Base-by-base conservation (phyloP, 2,797 vertebrate species). In the Capromys pilorides region DNA sequence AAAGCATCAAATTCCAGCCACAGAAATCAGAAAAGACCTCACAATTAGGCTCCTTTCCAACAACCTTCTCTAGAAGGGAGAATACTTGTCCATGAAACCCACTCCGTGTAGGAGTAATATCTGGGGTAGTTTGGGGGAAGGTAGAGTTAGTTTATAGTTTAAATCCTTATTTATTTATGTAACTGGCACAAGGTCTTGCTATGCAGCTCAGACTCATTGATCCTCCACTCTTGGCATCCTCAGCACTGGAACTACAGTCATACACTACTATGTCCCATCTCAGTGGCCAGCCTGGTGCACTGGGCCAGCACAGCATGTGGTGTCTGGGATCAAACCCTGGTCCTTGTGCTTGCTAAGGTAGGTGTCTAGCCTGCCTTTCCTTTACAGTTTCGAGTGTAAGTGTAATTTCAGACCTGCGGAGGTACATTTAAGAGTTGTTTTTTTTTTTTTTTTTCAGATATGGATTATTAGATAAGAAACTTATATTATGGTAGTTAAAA, bases 11-110 rank as follows among this genome's bases (percentile, higher is more conserved):
- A 88, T 49, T 67, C 54, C 88, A 95, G 79, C 86, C 82, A 93
- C 91, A 92, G 78, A 96, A 97, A 93, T 82, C 93, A 78, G 95
- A 92, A 51, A 94, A 95, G 82, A 80, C 54, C 82, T 81, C 33
- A 88, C 91, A 87, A 88, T 36, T 12, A 13, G 36, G 94, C 67
- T 73, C 28, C 36, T 85, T 57, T 54, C 87, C 51, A 94, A 83
- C 64, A 59, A 86, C 9, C 49, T 88, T 93, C 91, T 95, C 90
- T 84, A 75, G 69, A 28, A 90, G 39, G 33, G 93, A 93, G 12
- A 33, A 67, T 22, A 57, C 13, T 93, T 95, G 95, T 71, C 85
- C 95, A 82, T 54, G 89, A 96, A 83, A 91, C 45, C 21, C 66
- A 28, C 36, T 86, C 59, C 93, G 57, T 91, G 31, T 84, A 61